Percentiles rank a stretch among this genome's conserved stretches.
phyloP scores from a whole-genome alignment of 1,140 invertebrate species.

The Bradynema listronoti region DNA sequence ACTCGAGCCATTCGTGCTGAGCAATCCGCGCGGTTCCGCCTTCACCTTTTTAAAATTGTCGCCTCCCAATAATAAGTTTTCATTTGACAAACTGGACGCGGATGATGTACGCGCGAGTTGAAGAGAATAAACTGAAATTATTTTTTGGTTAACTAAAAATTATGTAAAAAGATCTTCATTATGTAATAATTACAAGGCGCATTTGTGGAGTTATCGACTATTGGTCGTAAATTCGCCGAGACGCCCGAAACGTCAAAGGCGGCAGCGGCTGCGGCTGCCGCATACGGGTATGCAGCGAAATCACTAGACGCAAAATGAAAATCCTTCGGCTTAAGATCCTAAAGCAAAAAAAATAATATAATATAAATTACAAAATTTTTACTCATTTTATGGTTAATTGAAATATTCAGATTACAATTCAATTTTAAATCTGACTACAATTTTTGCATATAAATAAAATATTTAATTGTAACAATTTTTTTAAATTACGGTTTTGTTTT shows the following conservation, averaged over 20 bases:
- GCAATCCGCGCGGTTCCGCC: constrained; percentile 16
- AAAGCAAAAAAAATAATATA: too few relatives aligned
- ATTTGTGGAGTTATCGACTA: constrained; percentile 8
- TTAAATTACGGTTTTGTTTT: too few relatives aligned
- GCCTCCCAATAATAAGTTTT: neutral
- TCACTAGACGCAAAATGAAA: constrained; percentile 14
- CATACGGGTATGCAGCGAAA: constrained; percentile 17
- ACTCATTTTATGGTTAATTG: too few relatives aligned
- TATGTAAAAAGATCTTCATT: neutral
- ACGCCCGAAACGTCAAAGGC: constrained; percentile 8
- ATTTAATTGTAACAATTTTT: too few relatives aligned
- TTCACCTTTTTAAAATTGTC: constrained; percentile 34
- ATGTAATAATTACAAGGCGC: neutral
- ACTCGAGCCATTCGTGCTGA: too few relatives aligned
- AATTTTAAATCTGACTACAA: too few relatives aligned
- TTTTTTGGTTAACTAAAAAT: neutral
- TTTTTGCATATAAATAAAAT: too few relatives aligned
- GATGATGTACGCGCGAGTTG: too few relatives aligned
- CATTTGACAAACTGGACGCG: neutral
- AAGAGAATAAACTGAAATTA: neutral
- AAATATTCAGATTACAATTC: too few relatives aligned
- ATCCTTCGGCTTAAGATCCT: constrained; percentile 11
- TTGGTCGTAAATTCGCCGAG: constrained; percentile 17
- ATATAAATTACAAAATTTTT: too few relatives aligned
- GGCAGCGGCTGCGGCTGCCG: constrained; percentile 12